Evolutionary conservation across 2,888 invertebrate species (phyloP), one percentile per base, ranked within the genome.

Genomic region (Drosophila cyrtoloma): DNA sequence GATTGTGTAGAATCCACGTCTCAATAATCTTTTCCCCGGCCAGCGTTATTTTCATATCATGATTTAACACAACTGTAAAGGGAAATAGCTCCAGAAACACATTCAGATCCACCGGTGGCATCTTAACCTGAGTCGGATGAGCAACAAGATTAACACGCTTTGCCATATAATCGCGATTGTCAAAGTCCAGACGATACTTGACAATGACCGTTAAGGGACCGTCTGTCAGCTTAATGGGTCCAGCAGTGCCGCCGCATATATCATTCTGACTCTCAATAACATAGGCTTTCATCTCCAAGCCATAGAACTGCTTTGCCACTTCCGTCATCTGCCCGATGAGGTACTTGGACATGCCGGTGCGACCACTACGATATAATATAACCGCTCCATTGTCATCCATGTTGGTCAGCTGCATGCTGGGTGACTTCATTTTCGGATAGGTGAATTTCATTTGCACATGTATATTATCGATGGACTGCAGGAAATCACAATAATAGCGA

Each of bases 361-460:
- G 95, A 4, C 96, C 95, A 85, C 98, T 98, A 79, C 97, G 95
- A 92, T 98, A 98, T 12, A 98, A 96, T 53, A 98, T 94, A 70
- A 97, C 95, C 1, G 98, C 97, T 5, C 93, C 98, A 63, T 96
- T 95, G 44, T 95, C 95, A 90, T 98, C 98, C 80, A 97, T 96
- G 66, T 96, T 95, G 0, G 97, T 97, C 77, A 98, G 95, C 92
- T 97, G 97, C 96, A 98, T 98, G 56, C 97, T 97, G 0, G 98
- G 98, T 7, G 97, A 97, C 89, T 97, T 97, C 97, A 99, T 97
- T 93, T 97, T 97, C 0, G 98, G 98, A 93, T 98, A 98, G 10
- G 98, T 97, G 92, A 98, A 97, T 71, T 97, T 95, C 96, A 98
- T 98, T 89, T 97, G 97, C 82, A 97, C 96, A 92, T 98, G 98